Base-by-base conservation (phyloP, 2,888 invertebrate genomes). In the Drosophila greeni region DNA sequence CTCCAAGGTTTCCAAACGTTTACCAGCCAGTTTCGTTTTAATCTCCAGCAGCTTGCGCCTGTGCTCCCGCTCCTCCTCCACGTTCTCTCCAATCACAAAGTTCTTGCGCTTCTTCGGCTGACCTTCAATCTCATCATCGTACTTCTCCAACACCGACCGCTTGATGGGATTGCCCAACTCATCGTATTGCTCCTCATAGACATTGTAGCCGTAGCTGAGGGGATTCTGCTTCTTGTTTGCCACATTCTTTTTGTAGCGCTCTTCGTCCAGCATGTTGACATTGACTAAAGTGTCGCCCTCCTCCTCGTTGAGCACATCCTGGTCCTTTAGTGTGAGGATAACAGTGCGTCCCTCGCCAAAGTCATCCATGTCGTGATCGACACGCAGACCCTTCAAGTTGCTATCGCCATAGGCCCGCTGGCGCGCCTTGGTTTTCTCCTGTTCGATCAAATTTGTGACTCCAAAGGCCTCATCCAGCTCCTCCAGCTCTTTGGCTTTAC, bases 401-500 rank as follows among this genome's bases (percentile, higher is more conserved):
- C 90, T 91, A 48, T 92, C 91, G 1, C 92, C 90, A 88, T 97
- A 97, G 6, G 92, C 91, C 49, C 89, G 88, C 42, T 87, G 90
- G 31, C 87, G 89, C 26, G 92, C 90, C 51, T 91, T 91, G 66
- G 89, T 90, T 72, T 92, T 91, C 81, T 95, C 95, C 75, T 95
- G 93, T 72, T 95, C 94, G n/a, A 98, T 92, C 48, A 97, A 90
- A 78, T 94, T 94, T 14, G 93, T 92, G 66, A 97, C 93, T 31
- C 97, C 98, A 91, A 98, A 98, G 87, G 95, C 97, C 74, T 93
- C 95, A 89, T 99, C 99, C 91, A 99, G 92, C 89, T 98, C 97
- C 89, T 98, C 97, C 85, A 99, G 88, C 91, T 95, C 92, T 87
- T 96, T 97, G 23, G 97, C 98, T 88, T 89, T 95, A 93, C 76